Evolutionary conservation across 2,888 invertebrate genomes (phyloP).

Genomic region (Ametastegia equiseti): DNA sequence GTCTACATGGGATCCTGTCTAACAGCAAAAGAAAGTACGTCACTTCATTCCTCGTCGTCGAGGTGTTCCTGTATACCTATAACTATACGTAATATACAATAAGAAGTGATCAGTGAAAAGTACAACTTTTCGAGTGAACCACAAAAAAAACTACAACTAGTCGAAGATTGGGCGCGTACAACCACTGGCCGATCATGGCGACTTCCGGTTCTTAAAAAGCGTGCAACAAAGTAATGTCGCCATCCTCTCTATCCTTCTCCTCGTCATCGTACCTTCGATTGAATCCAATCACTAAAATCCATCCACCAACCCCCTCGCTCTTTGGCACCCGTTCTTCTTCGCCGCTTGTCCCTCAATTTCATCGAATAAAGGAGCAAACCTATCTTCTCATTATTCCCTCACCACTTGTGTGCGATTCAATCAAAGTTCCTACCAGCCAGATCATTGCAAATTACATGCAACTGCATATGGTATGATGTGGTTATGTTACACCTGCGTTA

Average conservation of each 20-base stretch:
- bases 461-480: background rate
- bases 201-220: background rate
- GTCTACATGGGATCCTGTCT: constrained; percentile 80
- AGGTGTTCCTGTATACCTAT: constrained; percentile 34
- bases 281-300: constrained; percentile 4
- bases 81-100: constrained; percentile 20
- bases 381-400: background rate
- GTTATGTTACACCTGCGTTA: no score
- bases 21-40: constrained; percentile 82
- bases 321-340: background rate
- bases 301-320: no score
- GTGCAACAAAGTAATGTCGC: background rate
- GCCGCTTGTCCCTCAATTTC: background rate
- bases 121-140: no score
- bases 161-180: background rate
- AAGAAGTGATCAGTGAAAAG: constrained; percentile 12
- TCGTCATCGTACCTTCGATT: background rate
- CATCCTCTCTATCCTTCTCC: background rate
- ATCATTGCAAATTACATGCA: constrained; percentile 1
- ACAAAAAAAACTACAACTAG: constrained; percentile 3
- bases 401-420: background rate
- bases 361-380: background rate
- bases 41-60: constrained; percentile 37
- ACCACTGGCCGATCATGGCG: background rate
- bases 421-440: background rate